phyloP scores from a whole-genome alignment of 1,140 invertebrate species.

The Melipona quadrifasciata region DNA sequence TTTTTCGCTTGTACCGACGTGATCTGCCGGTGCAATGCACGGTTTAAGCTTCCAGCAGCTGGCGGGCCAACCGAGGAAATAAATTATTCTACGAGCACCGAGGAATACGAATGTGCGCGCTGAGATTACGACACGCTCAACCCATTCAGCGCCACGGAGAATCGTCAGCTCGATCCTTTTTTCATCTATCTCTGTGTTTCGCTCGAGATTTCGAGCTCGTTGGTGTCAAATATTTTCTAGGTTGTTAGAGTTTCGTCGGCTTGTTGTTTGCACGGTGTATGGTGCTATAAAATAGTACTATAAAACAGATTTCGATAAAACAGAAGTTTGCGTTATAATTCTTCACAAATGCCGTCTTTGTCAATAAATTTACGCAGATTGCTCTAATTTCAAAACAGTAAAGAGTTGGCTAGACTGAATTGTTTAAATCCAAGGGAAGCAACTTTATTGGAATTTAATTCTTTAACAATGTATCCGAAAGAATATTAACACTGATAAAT shows the following conservation, averaged over 20 bases:
- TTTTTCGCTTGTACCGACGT: conserved; percentile 47
- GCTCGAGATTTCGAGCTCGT: neutral
- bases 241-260: neutral
- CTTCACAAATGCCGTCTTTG: too few relatives aligned
- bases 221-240: neutral
- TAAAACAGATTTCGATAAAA: neutral
- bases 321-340: neutral
- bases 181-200: conserved; percentile 9
- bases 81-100: conserved; percentile 47
- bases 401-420: too few relatives aligned
- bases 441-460: too few relatives aligned
- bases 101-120: conserved; percentile 46
- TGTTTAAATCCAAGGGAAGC: too few relatives aligned
- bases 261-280: neutral
- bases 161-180: neutral
- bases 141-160: conserved; percentile 28
- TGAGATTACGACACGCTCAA: conserved; percentile 38
- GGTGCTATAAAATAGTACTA: too few relatives aligned
- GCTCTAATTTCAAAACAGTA: too few relatives aligned
- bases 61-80: conserved; percentile 32
- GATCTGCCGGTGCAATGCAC: conserved; percentile 42
- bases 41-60: conserved; percentile 33
- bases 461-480: too few relatives aligned
- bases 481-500: too few relatives aligned
- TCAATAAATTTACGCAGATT: too few relatives aligned